A percentile compares a stretch with the other conserved stretches of the same genome.
These are phyloP conservation scores for Coregonus clupeaformis DNA, from an alignment of 2,113 vertebrate genomes.

Conservation along the genomic window DNA sequence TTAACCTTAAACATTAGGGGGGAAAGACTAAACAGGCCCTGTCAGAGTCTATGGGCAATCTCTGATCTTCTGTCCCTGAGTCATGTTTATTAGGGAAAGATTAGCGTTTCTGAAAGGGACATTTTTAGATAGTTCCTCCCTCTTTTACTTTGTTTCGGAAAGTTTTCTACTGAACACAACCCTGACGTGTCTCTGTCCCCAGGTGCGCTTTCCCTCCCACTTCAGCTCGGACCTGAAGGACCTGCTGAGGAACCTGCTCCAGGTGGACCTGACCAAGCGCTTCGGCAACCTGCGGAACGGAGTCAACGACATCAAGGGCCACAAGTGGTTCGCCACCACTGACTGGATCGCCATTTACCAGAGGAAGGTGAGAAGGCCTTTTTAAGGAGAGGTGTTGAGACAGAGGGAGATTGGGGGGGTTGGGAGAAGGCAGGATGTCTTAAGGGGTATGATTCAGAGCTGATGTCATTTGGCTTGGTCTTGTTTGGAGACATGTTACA, in stretches of 20 bases:
- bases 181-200: neutral
- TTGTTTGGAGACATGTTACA: too few species aligned
- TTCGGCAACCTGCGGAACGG: constrained; percentile 94
- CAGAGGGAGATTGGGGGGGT: neutral
- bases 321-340: constrained; percentile 93
- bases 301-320: constrained; percentile 92
- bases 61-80: too few species aligned
- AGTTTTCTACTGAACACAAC: neutral
- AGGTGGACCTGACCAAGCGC: constrained; percentile 94
- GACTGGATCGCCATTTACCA: constrained; percentile 96
- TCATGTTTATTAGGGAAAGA: neutral
- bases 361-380: constrained; percentile 81
- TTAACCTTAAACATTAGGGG: neutral
- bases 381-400: too few species aligned
- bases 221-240: constrained; percentile 95
- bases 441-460: too few species aligned
- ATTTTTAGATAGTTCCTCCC: too few species aligned
- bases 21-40: neutral
- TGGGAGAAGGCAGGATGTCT: too few species aligned
- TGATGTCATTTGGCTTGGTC: too few species aligned
- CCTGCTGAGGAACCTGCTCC: constrained; percentile 87
- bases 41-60: too few species aligned
- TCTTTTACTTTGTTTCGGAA: too few species aligned
- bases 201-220: constrained; percentile 92
- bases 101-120: neutral